These are phyloP conservation scores for Macaca nemestrina DNA, from an alignment of 2,113 vertebrate genomes.

Conservation along the genomic window DNA sequence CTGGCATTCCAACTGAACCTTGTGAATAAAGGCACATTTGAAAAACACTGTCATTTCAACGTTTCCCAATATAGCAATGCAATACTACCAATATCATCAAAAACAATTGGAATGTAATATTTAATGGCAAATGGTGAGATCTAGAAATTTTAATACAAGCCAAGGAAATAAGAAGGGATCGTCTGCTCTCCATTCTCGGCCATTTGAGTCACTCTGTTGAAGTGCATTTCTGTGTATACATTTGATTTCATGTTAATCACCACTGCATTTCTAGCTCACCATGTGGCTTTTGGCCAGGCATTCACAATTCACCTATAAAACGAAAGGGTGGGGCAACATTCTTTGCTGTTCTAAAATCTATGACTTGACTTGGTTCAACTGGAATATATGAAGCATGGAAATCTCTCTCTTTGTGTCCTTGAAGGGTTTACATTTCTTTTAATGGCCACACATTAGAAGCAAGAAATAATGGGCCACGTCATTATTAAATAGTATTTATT, in stretches of 20 bases:
- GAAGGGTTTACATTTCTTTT: not conserved
- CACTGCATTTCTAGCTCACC: not conserved
- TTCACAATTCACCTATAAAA: not conserved
- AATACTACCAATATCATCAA: not conserved
- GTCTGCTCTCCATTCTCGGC: not conserved
- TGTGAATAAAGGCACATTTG: not conserved
- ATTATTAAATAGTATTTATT: not conserved
- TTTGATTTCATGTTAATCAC: not conserved
- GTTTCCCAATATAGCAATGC: not conserved
- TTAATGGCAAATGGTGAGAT: not conserved
- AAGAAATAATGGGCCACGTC: not conserved
- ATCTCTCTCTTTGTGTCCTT: not conserved
- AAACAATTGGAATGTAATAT: not conserved
- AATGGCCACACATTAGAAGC: not conserved
- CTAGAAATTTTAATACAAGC: not conserved
- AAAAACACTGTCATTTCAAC: not conserved
- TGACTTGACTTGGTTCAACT: not conserved
- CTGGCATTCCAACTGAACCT: not conserved
- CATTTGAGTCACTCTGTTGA: not conserved
- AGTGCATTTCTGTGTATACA: not conserved
- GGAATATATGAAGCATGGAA: not conserved
- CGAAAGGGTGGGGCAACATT: not conserved
- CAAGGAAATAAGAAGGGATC: not conserved
- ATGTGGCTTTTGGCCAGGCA: not conserved
- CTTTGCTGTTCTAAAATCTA: constrained; percentile 3